A percentile compares a stretch with the other conserved stretches of the same genome.
phyloP scores from a whole-genome alignment of 1,140 invertebrate species.

The Drosophila pruinosa region DNA sequence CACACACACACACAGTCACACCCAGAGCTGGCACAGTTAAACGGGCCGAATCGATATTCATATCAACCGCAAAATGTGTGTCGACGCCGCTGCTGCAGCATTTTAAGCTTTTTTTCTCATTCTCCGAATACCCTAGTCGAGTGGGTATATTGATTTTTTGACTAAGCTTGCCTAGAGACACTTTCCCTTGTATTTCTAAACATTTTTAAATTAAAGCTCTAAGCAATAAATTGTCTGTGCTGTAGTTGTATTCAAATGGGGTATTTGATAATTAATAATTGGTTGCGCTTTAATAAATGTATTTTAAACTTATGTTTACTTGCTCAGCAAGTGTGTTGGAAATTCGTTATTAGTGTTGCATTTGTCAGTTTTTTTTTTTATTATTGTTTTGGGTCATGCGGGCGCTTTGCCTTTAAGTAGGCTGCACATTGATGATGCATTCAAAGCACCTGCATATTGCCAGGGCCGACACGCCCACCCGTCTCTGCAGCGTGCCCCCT shows the following conservation, averaged over 20 bases:
- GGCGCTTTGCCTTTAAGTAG: constrained; percentile 54
- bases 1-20: not conserved
- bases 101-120: constrained; percentile 25
- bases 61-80: constrained; percentile 79
- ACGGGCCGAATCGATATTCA: constrained; percentile 73
- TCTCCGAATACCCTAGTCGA: not conserved
- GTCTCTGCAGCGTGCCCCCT: not conserved
- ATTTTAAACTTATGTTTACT: not conserved
- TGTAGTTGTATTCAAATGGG: no score
- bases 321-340: not conserved
- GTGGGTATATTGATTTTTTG: not conserved
- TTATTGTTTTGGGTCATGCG: constrained; percentile 14
- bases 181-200: no score
- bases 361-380: not conserved
- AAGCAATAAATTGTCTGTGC: no score
- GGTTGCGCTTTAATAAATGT: no score
- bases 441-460: constrained; percentile 46
- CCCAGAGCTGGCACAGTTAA: constrained; percentile 63
- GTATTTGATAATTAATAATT: no score
- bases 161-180: not conserved
- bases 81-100: constrained; percentile 53
- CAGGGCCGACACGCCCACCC: constrained; percentile 10
- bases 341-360: not conserved
- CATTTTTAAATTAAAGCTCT: no score
- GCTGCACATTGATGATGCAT: constrained; percentile 65